Conservation (phyloP, 2,113 vertebrate species). For the Perca fluviatilis region DNA sequence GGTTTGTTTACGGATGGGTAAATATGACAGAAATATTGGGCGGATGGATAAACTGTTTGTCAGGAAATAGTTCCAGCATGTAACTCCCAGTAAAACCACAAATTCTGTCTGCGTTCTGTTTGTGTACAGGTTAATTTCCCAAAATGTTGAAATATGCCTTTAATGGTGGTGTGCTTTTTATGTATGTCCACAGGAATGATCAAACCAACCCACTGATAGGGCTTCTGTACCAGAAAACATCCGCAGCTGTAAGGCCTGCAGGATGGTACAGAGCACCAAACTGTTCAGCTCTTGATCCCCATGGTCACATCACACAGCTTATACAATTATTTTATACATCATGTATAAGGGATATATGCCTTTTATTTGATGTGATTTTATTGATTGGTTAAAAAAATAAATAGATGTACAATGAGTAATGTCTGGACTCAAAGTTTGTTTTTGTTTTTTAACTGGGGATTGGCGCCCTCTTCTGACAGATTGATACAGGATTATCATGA, state of each 20-base stretch:
- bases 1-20: neutral
- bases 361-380: slow-evolving; percentile 67
- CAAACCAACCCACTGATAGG: slow-evolving; percentile 6
- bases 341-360: slow-evolving; percentile 38
- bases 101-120: neutral
- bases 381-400: slow-evolving; percentile 64
- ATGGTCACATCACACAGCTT: slow-evolving; percentile 58
- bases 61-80: neutral
- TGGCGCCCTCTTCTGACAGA: slow-evolving; percentile 44
- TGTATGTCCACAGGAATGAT: slow-evolving; percentile 7
- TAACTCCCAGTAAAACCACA: neutral
- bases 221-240: slow-evolving; percentile 8
- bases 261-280: neutral
- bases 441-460: neutral
- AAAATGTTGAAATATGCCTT: slow-evolving; percentile 17
- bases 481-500: slow-evolving; percentile 2
- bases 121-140: neutral
- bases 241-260: neutral
- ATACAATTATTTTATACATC: slow-evolving; percentile 74
- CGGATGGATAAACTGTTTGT: neutral
- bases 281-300: slow-evolving; percentile 30
- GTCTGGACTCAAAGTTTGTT: slow-evolving; percentile 5
- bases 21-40: no score
- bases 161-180: slow-evolving; percentile 2
- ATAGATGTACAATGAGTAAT: slow-evolving; percentile 60